phyloP scores from a whole-genome alignment of 2,888 invertebrate species.

The Catocala sponsa region DNA sequence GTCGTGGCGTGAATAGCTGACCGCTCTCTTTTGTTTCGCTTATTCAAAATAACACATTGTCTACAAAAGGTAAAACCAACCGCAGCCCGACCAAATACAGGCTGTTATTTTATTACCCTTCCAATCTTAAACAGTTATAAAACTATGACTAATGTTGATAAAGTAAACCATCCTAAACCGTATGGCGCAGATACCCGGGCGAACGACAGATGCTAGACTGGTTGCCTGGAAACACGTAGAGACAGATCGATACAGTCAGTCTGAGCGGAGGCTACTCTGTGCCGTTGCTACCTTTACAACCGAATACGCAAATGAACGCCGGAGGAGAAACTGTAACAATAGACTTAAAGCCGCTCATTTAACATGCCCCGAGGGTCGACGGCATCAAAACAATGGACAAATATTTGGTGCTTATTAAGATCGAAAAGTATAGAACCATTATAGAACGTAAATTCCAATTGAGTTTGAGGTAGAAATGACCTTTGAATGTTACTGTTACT shows the following conservation, averaged over 20 bases:
- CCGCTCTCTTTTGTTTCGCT: slow-evolving; percentile 66
- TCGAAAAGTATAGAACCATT: slow-evolving; percentile 24
- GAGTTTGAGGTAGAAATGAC: slow-evolving; percentile 30
- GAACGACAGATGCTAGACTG: slow-evolving; percentile 29
- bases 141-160: slow-evolving; percentile 26
- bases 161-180: neutral
- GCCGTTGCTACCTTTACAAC: slow-evolving; percentile 39
- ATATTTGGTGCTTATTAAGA: slow-evolving; percentile 47
- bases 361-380: slow-evolving; percentile 53
- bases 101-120: slow-evolving; percentile 31
- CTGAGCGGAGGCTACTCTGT: slow-evolving; percentile 45
- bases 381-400: slow-evolving; percentile 60
- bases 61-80: slow-evolving; percentile 55
- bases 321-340: slow-evolving; percentile 55
- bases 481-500: slow-evolving; percentile 45
- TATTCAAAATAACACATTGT: slow-evolving; percentile 63
- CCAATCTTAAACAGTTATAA: slow-evolving; percentile 22
- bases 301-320: slow-evolving; percentile 45
- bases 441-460: slow-evolving; percentile 25
- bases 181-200: slow-evolving; percentile 12
- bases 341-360: slow-evolving; percentile 57
- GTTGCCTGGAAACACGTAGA: slow-evolving; percentile 44
- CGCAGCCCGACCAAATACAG: slow-evolving; percentile 46
- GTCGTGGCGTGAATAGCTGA: slow-evolving; percentile 60
- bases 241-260: slow-evolving; percentile 53